These are phyloP conservation scores for Eulemur mongoz DNA, from an alignment of 2,797 vertebrate genomes.

Conservation along the genomic window DNA sequence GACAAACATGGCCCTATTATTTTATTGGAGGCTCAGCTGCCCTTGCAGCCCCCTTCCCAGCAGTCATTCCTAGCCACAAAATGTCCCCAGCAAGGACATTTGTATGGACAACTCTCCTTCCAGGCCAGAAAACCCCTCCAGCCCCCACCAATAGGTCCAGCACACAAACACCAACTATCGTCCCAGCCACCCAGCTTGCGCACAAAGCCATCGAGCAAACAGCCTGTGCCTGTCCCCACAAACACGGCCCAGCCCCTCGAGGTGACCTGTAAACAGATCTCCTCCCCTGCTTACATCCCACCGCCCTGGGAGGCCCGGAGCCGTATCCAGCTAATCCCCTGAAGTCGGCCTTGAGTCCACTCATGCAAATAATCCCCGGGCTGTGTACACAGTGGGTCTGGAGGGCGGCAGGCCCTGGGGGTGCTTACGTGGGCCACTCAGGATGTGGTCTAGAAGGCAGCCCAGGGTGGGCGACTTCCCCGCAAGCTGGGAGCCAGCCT, in stretches of 20 bases:
- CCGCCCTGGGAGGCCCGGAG: neutral
- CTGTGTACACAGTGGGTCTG: neutral
- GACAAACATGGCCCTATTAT: too few relatives aligned
- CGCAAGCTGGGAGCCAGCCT: neutral
- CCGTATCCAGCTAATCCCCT: neutral
- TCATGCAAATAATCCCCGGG: neutral
- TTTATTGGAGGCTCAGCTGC: neutral
- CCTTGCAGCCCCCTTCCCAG: neutral
- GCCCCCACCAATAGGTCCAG: fast-evolving
- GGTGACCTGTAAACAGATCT: neutral
- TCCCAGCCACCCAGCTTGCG: neutral
- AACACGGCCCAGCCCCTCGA: neutral
- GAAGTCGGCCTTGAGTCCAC: neutral
- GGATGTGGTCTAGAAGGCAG: neutral
- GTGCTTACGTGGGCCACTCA: neutral
- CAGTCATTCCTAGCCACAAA: neutral
- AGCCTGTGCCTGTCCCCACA: neutral
- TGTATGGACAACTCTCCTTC: neutral
- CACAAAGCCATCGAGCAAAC: fast-evolving
- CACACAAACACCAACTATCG: fast-evolving
- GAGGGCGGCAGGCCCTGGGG: fast-evolving
- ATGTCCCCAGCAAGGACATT: too few relatives aligned
- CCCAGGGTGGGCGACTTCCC: fast-evolving
- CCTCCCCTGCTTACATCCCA: neutral
- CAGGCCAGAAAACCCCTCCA: neutral